A percentile compares a stretch with the other conserved stretches of the same genome.
phyloP scores from a whole-genome alignment of 2,113 vertebrate genomes.

The Triplophysa rosa region DNA sequence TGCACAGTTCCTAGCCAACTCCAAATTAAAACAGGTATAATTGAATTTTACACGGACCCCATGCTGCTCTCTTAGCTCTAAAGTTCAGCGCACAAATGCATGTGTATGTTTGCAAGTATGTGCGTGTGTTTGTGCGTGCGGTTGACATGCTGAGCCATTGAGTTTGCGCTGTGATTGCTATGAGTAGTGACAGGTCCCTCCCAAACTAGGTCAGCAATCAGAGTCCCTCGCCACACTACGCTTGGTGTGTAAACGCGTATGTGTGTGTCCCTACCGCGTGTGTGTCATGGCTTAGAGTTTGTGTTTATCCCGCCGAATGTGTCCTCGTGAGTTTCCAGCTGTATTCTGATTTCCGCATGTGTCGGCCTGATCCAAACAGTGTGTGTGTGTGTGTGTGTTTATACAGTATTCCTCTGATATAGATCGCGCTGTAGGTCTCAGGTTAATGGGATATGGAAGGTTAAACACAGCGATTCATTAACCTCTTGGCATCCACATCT shows the following conservation, averaged over 20 bases:
- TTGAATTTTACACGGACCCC: conserved; percentile 18
- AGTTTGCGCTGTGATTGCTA: conserved; percentile 43
- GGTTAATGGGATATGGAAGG: conserved; percentile 53
- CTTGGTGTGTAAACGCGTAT: conserved; percentile 32
- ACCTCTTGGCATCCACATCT: conserved; percentile 54
- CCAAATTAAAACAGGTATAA: conserved; percentile 7
- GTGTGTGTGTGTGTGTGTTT: conserved; percentile 23
- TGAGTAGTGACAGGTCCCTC: conserved; percentile 59
- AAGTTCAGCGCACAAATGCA: conserved; percentile 1
- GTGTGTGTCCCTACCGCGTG: not conserved
- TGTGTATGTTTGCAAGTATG: conserved; percentile 30
- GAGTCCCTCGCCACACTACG: conserved; percentile 28
- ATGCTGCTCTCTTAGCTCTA: not conserved
- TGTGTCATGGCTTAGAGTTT: conserved; percentile 26
- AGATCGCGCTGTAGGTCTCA: conserved; percentile 43
- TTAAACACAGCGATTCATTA: conserved; percentile 60
- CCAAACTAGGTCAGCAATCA: conserved; percentile 62
- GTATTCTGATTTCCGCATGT: conserved; percentile 25
- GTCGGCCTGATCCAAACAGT: not conserved
- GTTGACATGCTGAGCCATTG: conserved; percentile 5
- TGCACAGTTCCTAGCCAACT: conserved; percentile 25
- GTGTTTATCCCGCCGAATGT: conserved; percentile 46
- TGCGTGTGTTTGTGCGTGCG: conserved; percentile 37
- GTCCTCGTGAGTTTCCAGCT: conserved; percentile 42
- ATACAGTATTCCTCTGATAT: conserved; percentile 34